Evolutionary conservation across 2,888 invertebrate species (phyloP).

Genomic region (Lymantria monacha): DNA sequence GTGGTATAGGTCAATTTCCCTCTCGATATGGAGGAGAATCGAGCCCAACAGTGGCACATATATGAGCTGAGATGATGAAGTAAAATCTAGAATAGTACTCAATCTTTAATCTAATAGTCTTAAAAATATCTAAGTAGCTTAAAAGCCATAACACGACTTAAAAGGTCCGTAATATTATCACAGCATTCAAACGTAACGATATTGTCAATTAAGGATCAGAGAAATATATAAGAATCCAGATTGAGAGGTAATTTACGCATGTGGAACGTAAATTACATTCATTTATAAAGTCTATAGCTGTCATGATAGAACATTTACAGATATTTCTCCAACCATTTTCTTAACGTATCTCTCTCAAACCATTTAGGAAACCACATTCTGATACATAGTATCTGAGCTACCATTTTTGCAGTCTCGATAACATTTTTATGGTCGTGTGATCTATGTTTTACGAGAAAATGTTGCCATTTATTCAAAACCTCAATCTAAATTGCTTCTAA

Average conservation of each 20-base stretch:
- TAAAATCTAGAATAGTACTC: too few relatives aligned
- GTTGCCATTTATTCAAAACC: conserved; percentile 25
- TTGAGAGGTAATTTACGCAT: conserved; percentile 8
- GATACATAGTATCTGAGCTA: conserved; percentile 17
- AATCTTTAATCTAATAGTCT: too few relatives aligned
- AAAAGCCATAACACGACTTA: too few relatives aligned
- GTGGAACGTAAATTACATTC: conserved; percentile 12
- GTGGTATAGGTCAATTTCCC: too few relatives aligned
- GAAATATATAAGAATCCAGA: conserved; percentile 12
- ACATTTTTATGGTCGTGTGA: conserved; percentile 25
- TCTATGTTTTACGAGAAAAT: conserved; percentile 28
- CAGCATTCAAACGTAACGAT: background rate
- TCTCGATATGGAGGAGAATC: too few relatives aligned
- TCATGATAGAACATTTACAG: conserved; percentile 8
- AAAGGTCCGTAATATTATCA: background rate
- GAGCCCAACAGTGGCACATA: too few relatives aligned
- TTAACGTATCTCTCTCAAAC: conserved; percentile 10
- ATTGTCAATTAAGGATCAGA: conserved; percentile 1
- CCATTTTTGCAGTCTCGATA: conserved; percentile 23
- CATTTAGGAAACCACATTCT: conserved; percentile 19
- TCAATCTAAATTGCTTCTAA: conserved; percentile 17
- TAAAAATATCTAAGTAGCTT: too few relatives aligned
- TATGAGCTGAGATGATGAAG: too few relatives aligned
- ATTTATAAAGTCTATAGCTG: background rate
- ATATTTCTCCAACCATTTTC: conserved; percentile 2